Evolutionary conservation across 2,888 invertebrate species (phyloP).

Genomic region (Acleris holmiana): DNA sequence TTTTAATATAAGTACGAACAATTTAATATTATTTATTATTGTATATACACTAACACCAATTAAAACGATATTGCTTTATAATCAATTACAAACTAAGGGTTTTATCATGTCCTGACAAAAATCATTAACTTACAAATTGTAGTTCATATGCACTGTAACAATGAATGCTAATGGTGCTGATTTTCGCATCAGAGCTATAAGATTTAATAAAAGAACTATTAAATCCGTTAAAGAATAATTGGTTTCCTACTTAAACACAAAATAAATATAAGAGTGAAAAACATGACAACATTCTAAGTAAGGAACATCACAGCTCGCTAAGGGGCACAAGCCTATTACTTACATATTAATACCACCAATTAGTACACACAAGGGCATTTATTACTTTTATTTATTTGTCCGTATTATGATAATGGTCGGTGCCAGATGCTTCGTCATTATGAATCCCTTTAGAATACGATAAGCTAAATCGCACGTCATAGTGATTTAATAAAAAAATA

Average conservation of each 20-base stretch:
- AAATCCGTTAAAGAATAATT: too few species aligned
- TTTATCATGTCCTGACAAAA: conserved; percentile 27
- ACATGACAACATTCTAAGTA: conserved; percentile 39
- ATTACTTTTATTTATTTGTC: conserved; percentile 29
- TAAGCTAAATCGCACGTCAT: conserved; percentile 7
- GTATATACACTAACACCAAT: conserved; percentile 36
- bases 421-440: conserved; percentile 17
- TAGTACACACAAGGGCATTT: conserved; percentile 27
- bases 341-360: conserved; percentile 35
- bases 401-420: conserved; percentile 30
- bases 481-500: conserved; percentile 33
- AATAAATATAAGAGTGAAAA: conserved; percentile 7
- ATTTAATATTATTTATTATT: conserved; percentile 34
- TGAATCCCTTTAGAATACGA: conserved; percentile 6
- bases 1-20: conserved; percentile 25
- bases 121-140: not conserved
- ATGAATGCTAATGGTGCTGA: not conserved
- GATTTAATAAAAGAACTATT: too few species aligned
- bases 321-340: conserved; percentile 39
- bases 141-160: not conserved
- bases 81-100: conserved; percentile 25
- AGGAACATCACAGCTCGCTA: conserved; percentile 42
- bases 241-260: too few species aligned
- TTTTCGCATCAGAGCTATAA: not conserved
- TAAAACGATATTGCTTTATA: conserved; percentile 45